Percentiles rank a stretch among this genome's conserved stretches.
Conservation (phyloP, 2,113 vertebrate genomes). For the Acinonyx jubatus region DNA sequence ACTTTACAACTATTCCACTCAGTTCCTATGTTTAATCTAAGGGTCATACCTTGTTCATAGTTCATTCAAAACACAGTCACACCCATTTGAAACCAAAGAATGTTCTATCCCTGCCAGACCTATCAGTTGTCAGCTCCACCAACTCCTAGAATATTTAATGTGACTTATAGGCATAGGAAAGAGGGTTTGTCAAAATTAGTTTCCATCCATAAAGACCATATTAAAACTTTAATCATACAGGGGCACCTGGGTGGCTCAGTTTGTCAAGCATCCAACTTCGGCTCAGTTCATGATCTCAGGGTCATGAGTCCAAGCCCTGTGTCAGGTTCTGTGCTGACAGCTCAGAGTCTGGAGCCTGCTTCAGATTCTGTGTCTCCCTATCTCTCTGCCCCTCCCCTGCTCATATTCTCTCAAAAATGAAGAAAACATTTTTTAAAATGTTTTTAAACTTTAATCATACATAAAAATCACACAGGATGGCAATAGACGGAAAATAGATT, state of each 20-base stretch:
- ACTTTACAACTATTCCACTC: not conserved
- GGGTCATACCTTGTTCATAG: not conserved
- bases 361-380: too few species aligned
- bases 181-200: not conserved
- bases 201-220: not conserved
- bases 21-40: conserved; percentile 26
- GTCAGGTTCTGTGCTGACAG: too few species aligned
- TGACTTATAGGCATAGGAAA: conserved; percentile 24
- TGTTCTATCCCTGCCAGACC: not conserved
- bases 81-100: conserved; percentile 17
- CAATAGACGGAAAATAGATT: not conserved
- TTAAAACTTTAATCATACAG: not conserved
- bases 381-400: too few species aligned
- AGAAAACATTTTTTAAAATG: too few species aligned
- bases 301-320: too few species aligned
- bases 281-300: too few species aligned
- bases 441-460: not conserved
- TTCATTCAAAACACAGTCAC: conserved; percentile 30
- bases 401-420: too few species aligned
- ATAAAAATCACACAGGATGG: conserved; percentile 2
- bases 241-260: too few species aligned
- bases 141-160: not conserved
- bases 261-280: too few species aligned
- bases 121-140: conserved; percentile 44
- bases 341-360: too few species aligned